Percentiles rank a stretch among this genome's conserved stretches.
phyloP scores from a whole-genome alignment of 2,888 invertebrate species.

The Antheraea assamensis region DNA sequence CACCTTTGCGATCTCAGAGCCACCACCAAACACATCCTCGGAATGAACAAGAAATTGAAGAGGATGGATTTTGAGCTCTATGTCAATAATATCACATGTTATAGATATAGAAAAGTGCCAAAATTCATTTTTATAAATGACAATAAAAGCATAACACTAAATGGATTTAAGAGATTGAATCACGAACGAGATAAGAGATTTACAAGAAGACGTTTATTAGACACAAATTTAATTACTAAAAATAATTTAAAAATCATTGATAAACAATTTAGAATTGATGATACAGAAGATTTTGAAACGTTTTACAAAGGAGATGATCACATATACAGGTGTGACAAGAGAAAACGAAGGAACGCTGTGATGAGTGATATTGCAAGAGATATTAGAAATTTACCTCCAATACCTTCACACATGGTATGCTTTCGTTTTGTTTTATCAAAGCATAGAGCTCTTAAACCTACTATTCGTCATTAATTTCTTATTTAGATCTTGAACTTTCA shows the following conservation, averaged over 20 bases:
- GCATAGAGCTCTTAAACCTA: not conserved
- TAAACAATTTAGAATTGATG: constrained; percentile 20
- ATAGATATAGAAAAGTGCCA: constrained; percentile 38
- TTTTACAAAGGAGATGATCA: constrained; percentile 45
- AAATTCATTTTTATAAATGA: constrained; percentile 35
- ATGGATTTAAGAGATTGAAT: constrained; percentile 38
- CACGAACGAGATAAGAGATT: constrained; percentile 53
- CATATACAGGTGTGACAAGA: constrained; percentile 45
- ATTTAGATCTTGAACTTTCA: no score
- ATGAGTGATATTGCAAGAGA: constrained; percentile 31
- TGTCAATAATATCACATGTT: constrained; percentile 46
- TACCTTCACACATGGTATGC: constrained; percentile 42
- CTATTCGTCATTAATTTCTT: not conserved
- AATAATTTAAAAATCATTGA: not conserved
- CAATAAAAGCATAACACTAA: constrained; percentile 23
- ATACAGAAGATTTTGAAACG: constrained; percentile 38
- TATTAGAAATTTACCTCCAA: constrained; percentile 43
- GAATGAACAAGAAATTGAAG: constrained; percentile 30
- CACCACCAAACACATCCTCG: constrained; percentile 40
- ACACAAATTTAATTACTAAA: not conserved
- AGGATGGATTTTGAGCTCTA: constrained; percentile 40
- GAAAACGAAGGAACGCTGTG: constrained; percentile 37
- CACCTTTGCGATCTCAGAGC: constrained; percentile 51
- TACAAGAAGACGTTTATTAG: constrained; percentile 21
- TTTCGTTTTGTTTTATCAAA: not conserved